Evolutionary conservation across 2,888 invertebrate species (phyloP).

Genomic region (Agrotis exclamationis): DNA sequence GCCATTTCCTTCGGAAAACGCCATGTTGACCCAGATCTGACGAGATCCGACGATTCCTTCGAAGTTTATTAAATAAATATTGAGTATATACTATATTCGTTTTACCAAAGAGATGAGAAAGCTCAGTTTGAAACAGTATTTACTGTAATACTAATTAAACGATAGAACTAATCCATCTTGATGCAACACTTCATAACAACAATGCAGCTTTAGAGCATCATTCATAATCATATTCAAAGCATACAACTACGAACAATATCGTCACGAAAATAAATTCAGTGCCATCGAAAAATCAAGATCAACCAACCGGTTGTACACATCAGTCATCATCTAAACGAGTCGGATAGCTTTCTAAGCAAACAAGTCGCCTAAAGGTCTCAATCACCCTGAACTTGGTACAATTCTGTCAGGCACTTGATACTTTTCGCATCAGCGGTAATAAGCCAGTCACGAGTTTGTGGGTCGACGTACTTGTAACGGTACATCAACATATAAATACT

Average conservation of each 20-base stretch:
- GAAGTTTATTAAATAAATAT: slow-evolving; percentile 18
- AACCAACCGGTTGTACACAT: slow-evolving; percentile 33
- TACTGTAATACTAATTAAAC: neutral
- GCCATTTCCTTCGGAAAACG: slow-evolving; percentile 27
- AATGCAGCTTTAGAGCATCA: neutral
- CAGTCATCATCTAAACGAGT: slow-evolving; percentile 41
- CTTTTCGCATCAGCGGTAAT: slow-evolving; percentile 70
- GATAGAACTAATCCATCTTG: neutral
- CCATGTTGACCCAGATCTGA: slow-evolving; percentile 51
- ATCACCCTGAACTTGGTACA: slow-evolving; percentile 72
- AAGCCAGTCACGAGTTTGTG: slow-evolving; percentile 75
- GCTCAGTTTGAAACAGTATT: neutral
- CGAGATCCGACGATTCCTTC: slow-evolving; percentile 9
- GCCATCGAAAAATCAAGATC: slow-evolving; percentile 46
- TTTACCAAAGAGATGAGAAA: neutral
- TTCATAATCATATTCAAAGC: neutral
- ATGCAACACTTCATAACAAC: neutral
- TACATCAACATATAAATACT: slow-evolving; percentile 61
- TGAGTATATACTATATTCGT: neutral
- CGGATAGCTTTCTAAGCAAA: slow-evolving; percentile 51
- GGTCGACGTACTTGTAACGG: slow-evolving; percentile 78
- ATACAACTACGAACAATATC: neutral
- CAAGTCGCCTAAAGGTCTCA: slow-evolving; percentile 43
- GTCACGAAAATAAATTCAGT: neutral
- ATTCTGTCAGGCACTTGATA: slow-evolving; percentile 47